phyloP scores from a whole-genome alignment of 2,888 invertebrate genomes.

The Drosophila cognata region DNA sequence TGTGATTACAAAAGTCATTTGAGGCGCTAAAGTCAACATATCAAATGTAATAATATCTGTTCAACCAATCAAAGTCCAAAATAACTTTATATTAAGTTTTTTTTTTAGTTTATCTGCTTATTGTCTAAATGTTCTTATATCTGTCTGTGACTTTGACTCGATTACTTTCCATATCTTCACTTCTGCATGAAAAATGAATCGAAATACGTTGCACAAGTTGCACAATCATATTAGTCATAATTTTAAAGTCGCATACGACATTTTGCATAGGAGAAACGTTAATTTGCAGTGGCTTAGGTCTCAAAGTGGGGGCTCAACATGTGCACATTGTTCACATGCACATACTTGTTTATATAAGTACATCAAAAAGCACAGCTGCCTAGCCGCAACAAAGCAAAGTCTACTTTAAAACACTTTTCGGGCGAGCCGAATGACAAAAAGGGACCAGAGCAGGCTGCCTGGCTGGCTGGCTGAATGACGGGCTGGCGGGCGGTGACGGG shows the following conservation, averaged over 20 bases:
- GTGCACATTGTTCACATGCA: conserved; percentile 16
- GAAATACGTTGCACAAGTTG: background rate
- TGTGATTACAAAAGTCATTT: conserved; percentile 14
- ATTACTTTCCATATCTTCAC: background rate
- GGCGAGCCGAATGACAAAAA: conserved; percentile 61
- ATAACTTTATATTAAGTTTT: background rate
- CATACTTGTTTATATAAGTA: conserved; percentile 10
- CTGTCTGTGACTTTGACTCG: background rate
- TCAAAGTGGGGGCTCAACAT: conserved; percentile 3
- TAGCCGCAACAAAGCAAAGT: conserved; percentile 68
- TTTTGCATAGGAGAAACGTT: conserved; percentile 1
- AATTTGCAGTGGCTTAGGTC: conserved; percentile 9
- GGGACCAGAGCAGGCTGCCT: conserved; percentile 40
- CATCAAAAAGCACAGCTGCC: conserved; percentile 43
- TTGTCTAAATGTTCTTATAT: background rate
- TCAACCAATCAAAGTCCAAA: background rate
- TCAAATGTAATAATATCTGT: background rate
- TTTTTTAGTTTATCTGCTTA: background rate
- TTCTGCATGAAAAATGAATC: background rate
- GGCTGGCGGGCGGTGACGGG: background rate
- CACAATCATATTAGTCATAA: background rate
- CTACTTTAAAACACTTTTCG: conserved; percentile 71
- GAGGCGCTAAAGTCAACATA: background rate
- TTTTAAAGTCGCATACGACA: background rate
- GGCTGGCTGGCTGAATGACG: conserved; percentile 5